Evolutionary conservation across 2,113 vertebrate genomes (phyloP).

Genomic region (Salvelinus alpinus): DNA sequence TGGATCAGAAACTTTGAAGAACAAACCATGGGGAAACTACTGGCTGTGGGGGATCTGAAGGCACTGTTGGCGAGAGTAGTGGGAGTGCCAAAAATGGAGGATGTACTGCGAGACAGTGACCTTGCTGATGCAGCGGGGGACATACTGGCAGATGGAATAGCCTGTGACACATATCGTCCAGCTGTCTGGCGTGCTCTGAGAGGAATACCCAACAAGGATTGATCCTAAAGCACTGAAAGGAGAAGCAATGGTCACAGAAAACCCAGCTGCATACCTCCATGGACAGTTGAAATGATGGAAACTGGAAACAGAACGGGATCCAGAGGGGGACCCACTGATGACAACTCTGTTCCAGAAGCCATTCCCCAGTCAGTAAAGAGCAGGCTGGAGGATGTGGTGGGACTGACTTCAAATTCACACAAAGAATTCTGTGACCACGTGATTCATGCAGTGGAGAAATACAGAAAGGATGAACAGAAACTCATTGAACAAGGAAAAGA

Average conservation of each 20-base stretch:
- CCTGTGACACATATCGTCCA: neutral
- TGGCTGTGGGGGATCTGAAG: neutral
- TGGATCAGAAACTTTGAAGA: neutral
- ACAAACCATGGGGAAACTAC: neutral
- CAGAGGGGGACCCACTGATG: neutral
- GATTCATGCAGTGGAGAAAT: neutral
- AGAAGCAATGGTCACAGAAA: neutral
- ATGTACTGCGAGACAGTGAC: neutral
- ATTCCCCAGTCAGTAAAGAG: neutral
- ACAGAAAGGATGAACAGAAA: neutral
- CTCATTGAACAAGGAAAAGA: neutral
- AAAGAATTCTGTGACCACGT: neutral
- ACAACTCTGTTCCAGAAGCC: neutral
- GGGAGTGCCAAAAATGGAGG: neutral
- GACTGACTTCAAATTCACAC: neutral
- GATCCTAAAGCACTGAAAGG: neutral
- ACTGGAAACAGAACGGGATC: neutral
- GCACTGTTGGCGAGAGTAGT: neutral
- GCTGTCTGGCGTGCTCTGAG: neutral
- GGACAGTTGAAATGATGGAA: neutral
- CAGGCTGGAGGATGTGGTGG: neutral
- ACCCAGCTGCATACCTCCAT: neutral
- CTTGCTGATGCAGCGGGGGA: neutral
- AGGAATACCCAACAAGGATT: neutral
- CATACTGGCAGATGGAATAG: neutral